These are phyloP conservation scores for Druceiella hillmani DNA, from an alignment of 2,888 invertebrate genomes.

Conservation along the genomic window DNA sequence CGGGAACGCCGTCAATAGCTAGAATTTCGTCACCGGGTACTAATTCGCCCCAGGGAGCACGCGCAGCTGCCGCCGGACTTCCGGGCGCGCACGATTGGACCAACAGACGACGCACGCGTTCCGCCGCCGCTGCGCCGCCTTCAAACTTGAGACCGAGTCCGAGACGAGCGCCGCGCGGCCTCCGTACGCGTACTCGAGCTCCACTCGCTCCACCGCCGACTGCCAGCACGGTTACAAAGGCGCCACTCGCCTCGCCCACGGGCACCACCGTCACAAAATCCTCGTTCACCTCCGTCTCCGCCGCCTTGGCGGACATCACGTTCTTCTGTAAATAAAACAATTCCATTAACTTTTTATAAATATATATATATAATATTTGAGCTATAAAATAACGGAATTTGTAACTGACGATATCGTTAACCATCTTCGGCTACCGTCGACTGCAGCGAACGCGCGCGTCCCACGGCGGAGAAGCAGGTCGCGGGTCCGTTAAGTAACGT, in stretches of 20 bases:
- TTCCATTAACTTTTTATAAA: too few relatives aligned
- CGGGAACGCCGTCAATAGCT: conserved; percentile 75
- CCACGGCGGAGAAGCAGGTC: conserved; percentile 25
- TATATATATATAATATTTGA: too few relatives aligned
- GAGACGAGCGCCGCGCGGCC: conserved; percentile 83
- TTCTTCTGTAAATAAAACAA: too few relatives aligned
- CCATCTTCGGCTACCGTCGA: conserved; percentile 42
- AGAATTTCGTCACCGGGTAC: conserved; percentile 87
- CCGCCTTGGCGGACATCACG: too few relatives aligned
- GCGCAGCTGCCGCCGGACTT: conserved; percentile 81
- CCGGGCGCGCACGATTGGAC: conserved; percentile 86
- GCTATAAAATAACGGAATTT: too few relatives aligned
- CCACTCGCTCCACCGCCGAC: conserved; percentile 50
- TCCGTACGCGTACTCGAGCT: conserved; percentile 74
- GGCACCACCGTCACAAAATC: conserved; percentile 57
- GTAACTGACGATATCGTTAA: too few relatives aligned
- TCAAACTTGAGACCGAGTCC: conserved; percentile 91
- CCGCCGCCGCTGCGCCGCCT: conserved; percentile 78
- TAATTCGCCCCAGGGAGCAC: conserved; percentile 77
- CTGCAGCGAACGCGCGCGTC: conserved; percentile 30
- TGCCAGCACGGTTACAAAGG: conserved; percentile 57
- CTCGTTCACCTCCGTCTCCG: conserved; percentile 31
- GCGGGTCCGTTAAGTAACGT: too few relatives aligned
- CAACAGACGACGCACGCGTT: conserved; percentile 73
- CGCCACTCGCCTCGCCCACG: conserved; percentile 40